Evolutionary conservation across 2,797 vertebrate genomes (phyloP).

Genomic region (Carapus acus): DNA sequence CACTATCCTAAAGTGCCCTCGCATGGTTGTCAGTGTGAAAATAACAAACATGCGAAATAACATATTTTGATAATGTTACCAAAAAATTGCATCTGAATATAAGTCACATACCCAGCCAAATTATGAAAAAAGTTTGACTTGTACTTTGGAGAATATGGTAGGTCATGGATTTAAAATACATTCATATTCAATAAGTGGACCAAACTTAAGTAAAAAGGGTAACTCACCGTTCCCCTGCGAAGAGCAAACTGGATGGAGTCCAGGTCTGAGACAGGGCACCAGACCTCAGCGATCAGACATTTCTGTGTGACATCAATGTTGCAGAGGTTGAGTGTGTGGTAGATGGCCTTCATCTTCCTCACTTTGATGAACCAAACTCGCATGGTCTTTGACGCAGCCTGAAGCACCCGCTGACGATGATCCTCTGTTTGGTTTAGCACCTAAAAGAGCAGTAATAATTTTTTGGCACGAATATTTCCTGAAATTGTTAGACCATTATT

Average conservation of each 20-base stretch:
- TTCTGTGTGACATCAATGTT: constrained; percentile 90
- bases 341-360: constrained; percentile 78
- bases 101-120: no score
- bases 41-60: no score
- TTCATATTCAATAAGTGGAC: no score
- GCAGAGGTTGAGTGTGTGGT: constrained; percentile 87
- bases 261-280: constrained; percentile 85
- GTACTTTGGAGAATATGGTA: no score
- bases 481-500: no score
- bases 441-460: constrained; percentile 55
- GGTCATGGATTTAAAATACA: no score
- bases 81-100: no score
- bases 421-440: constrained; percentile 97
- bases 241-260: constrained; percentile 90
- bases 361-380: constrained; percentile 88
- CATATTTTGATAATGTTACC: no score
- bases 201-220: not conserved
- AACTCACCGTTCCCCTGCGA: constrained; percentile 83
- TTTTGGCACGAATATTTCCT: no score
- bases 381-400: constrained; percentile 94
- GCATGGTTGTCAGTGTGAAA: no score
- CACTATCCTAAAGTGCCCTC: no score
- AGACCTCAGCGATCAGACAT: constrained; percentile 87
- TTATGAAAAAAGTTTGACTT: no score
- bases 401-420: constrained; percentile 93